Evolutionary conservation across 2,113 vertebrate genomes (phyloP).

Genomic region (Hyperopisus bebe): DNA sequence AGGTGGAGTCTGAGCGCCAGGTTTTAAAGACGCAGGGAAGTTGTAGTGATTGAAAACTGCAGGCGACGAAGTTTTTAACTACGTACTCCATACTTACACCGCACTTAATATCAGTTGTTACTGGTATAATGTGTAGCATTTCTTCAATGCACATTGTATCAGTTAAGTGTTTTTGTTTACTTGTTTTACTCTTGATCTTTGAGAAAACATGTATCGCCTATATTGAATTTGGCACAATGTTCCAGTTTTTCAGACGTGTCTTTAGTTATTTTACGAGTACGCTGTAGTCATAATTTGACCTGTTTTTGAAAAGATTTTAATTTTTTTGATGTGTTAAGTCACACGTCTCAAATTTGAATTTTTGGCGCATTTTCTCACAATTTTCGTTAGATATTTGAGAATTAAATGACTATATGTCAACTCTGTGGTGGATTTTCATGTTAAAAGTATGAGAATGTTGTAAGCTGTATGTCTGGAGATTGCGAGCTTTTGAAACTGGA

Average conservation of each 20-base stretch:
- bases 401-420: not conserved
- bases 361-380: not conserved
- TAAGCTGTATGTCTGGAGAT: not conserved
- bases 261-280: not conserved
- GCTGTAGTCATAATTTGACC: not conserved
- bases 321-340: not conserved
- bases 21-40: conserved; percentile 59
- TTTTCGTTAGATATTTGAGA: not conserved
- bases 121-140: not conserved
- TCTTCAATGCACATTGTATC: not conserved
- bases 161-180: not conserved
- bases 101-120: not conserved
- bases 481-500: not conserved
- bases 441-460: not conserved
- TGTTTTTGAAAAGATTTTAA: not conserved
- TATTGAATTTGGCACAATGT: not conserved
- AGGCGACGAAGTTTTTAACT: not conserved
- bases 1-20: conserved; percentile 40
- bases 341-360: not conserved
- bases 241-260: not conserved
- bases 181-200: not conserved
- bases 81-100: not conserved
- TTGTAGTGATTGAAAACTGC: not conserved
- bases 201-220: not conserved
- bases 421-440: not conserved